Evolutionary conservation across 2,113 vertebrate genomes (phyloP), one percentile per base, ranked within the genome.

Genomic region (Mesoclemmys tuberculata): DNA sequence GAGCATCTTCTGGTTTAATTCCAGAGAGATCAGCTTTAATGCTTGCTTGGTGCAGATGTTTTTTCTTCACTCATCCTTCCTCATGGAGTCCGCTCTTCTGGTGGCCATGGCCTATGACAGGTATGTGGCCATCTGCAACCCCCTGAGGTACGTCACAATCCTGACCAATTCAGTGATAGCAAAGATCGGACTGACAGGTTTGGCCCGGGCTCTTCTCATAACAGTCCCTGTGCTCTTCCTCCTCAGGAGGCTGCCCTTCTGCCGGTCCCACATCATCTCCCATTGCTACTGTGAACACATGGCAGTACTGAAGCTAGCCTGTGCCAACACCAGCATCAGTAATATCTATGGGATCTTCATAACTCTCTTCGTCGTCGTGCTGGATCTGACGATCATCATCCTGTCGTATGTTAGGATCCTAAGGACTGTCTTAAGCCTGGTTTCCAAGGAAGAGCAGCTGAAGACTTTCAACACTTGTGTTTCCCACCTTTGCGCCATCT

Each of bases 211-310:
- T 18, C 9, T 55, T 18, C 54, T 55, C 14, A 18, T 18, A 11
- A 3, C 44, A 0, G 0, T 46, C 16, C 11, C 74, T 16, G 3
- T 46, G 35, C n/a, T 3, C 35, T 75, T 51, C n/a, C 4, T 31
- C 22, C 58, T 89, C 52, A 22, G 35, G 58, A 29, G 3, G 44
- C 44, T 84, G 82, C 89, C 75, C 46, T 85, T 13, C 86, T 52
- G 77, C 0, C 4, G 71, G 8, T 6, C 52, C 6, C 1, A 0
- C 0, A 0, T 54, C 86, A 13, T 64, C 29, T 12, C 61, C 31
- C 61, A 64, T 11, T 5, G 8, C 27, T 31, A 64, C 61, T 64
- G 61, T 10, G 29, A 35, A 8, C 61, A 24, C 31, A 35, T 64
- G 61, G 27, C 11, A 13, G 22, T 64, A 29, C 29, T 64, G 61